Evolutionary conservation across 2,797 vertebrate genomes (phyloP).

Genomic region (Gallinago stenura): DNA sequence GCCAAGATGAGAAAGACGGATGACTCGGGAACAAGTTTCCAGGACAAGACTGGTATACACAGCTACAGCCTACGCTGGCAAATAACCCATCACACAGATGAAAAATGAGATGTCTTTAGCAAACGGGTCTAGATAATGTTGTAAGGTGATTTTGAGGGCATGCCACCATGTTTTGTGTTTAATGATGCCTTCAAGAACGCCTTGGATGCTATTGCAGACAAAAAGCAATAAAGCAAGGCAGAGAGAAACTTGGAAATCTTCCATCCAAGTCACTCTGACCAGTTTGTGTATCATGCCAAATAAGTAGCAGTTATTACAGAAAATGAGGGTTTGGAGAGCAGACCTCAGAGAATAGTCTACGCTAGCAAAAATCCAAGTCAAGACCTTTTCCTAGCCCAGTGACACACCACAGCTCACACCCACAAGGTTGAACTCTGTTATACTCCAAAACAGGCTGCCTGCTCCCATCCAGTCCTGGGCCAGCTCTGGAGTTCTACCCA

Average conservation of each 20-base stretch:
- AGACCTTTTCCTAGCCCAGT: background rate
- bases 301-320: conserved; percentile 3
- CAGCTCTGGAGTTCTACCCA: background rate
- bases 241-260: background rate
- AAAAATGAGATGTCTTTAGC: conserved; percentile 5
- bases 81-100: background rate
- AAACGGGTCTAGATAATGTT: conserved; percentile 1
- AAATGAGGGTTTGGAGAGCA: background rate
- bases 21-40: background rate
- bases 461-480: background rate
- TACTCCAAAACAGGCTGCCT: background rate
- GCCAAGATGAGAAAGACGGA: background rate
- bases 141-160: conserved; percentile 3
- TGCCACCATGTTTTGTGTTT: background rate
- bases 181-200: background rate
- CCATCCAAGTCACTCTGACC: background rate
- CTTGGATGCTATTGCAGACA: background rate
- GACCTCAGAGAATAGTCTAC: background rate
- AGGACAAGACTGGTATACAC: background rate
- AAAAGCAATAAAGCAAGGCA: conserved; percentile 15
- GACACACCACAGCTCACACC: background rate
- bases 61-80: background rate
- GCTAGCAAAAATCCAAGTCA: background rate
- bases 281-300: background rate
- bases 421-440: background rate